These are phyloP conservation scores for Lasioglossum vierecki DNA, from an alignment of 2,888 invertebrate species.

Conservation along the genomic window DNA sequence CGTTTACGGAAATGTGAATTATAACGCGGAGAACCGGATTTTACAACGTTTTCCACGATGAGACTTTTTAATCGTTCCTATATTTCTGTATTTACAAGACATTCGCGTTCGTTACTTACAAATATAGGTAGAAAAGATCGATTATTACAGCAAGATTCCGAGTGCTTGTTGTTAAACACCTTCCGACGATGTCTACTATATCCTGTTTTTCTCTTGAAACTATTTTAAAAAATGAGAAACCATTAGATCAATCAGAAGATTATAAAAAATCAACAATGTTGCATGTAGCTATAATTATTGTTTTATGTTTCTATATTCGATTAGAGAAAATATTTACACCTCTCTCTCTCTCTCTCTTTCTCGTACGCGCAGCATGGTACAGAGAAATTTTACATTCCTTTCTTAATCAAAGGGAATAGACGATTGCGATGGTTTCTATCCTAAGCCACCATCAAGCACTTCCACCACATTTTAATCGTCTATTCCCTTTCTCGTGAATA, in stretches of 20 bases:
- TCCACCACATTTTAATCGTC: too few species aligned
- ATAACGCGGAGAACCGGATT: constrained; percentile 57
- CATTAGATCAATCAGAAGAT: constrained; percentile 63
- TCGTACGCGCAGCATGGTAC: constrained; percentile 60
- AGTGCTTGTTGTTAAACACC: constrained; percentile 58
- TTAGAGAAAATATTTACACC: constrained; percentile 71
- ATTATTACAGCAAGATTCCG: constrained; percentile 63
- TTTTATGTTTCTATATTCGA: constrained; percentile 58
- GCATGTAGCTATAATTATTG: constrained; percentile 52
- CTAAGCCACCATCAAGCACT: too few species aligned
- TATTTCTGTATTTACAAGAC: constrained; percentile 75
- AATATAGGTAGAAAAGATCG: constrained; percentile 72
- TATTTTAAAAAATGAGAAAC: constrained; percentile 55
- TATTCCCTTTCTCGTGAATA: constrained; percentile 9
- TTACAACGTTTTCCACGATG: constrained; percentile 52
- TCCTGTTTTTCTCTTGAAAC: constrained; percentile 35
- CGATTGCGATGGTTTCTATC: too few species aligned
- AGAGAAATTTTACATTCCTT: constrained; percentile 65
- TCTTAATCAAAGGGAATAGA: constrained; percentile 6
- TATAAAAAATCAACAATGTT: constrained; percentile 59
- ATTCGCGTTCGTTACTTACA: constrained; percentile 70
- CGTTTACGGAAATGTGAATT: constrained; percentile 58
- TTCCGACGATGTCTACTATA: constrained; percentile 33
- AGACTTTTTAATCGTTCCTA: constrained; percentile 63
- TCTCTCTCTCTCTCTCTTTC: constrained; percentile 48